Conservation (phyloP, 2,797 vertebrate genomes). For the Notoglanidium macrostoma region DNA sequence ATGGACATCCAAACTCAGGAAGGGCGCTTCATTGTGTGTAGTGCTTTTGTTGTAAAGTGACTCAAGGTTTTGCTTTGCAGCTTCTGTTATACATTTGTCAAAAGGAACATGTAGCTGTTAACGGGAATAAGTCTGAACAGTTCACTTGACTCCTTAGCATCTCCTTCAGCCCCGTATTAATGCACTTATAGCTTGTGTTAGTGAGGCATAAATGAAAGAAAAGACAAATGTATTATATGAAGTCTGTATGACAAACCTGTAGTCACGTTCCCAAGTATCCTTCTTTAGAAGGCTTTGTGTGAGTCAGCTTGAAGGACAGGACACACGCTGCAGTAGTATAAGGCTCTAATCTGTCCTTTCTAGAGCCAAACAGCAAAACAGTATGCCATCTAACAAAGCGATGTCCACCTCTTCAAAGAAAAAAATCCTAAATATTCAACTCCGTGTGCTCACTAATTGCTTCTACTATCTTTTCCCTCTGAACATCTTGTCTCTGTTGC, state of each 20-base stretch:
- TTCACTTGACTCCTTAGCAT: neutral
- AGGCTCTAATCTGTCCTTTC: constrained; percentile 13
- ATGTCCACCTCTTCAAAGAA: constrained; percentile 78
- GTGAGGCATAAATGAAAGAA: neutral
- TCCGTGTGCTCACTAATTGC: constrained; percentile 70
- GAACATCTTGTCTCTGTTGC: constrained; percentile 64
- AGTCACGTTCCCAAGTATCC: constrained; percentile 56
- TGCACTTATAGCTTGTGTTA: neutral
- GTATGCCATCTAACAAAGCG: constrained; percentile 59
- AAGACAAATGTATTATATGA: constrained; percentile 13
- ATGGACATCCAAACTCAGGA: constrained; percentile 73
- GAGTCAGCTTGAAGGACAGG: constrained; percentile 33
- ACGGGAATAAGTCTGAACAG: neutral
- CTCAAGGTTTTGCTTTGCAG: constrained; percentile 59
- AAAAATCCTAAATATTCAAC: constrained; percentile 21
- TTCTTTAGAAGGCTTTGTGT: constrained; percentile 52
- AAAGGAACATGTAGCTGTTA: neutral
- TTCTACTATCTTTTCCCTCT: constrained; percentile 82
- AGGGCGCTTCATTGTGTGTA: constrained; percentile 42
- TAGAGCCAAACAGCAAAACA: constrained; percentile 62
- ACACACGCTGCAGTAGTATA: constrained; percentile 31
- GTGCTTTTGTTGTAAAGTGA: constrained; percentile 57
- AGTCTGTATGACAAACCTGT: constrained; percentile 60
- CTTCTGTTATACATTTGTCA: constrained; percentile 37
- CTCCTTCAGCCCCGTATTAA: neutral